Base-by-base conservation (phyloP, 53 echinoderm and acorn worm species). In the Paracentrotus lividus region DNA sequence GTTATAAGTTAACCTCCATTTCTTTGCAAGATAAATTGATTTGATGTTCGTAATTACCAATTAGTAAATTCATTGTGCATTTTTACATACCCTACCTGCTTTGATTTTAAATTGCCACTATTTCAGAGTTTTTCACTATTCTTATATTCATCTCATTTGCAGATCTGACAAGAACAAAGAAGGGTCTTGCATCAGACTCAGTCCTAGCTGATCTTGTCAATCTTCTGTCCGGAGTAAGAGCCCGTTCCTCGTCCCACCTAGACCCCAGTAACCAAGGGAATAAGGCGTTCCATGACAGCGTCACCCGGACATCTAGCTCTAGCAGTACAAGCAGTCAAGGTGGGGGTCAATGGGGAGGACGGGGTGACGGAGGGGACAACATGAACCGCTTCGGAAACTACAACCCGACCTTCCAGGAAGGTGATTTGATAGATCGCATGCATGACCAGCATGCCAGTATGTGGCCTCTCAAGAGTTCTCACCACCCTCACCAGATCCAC, bases 161-260 rank as follows among this genome's bases (percentile, higher is more conserved):
- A 91, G 91, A 91, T 51, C 36, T 76, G 55, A 91, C 91, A 20
- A 94, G 87, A 86, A 88, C 88, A 16, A 94, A 84, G 85, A 96
- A 97, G 59, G 96, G 97, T 36, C 94, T 98, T 27, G 97, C 96
- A 40, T 95, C 97, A 4, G 99, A 99, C 93, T 88, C 95, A 18
- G 97, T 97, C 44, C 94, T 99, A n/a, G 97, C 97, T 60, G 96
- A 97, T 54, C 94, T 99, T 5, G 97, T 99, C 58, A 97, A 99
- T 88, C 94, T 99, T 57, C 88, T 99, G 49, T 99, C 99, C 16
- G 97, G 97, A 34, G 88, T 94, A 31, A 76, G 88, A 34, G 72
- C 91, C 76, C 29, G 76, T 7, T 54, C 91, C 53, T 91, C 91
- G 54, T 86, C 85, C 42, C 95, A 95, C 90, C 92, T 95, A 20